Evolutionary conservation across 2,888 invertebrate species (phyloP), one percentile per base, ranked within the genome.

Genomic region (Gymnoscelis rufifasciata): DNA sequence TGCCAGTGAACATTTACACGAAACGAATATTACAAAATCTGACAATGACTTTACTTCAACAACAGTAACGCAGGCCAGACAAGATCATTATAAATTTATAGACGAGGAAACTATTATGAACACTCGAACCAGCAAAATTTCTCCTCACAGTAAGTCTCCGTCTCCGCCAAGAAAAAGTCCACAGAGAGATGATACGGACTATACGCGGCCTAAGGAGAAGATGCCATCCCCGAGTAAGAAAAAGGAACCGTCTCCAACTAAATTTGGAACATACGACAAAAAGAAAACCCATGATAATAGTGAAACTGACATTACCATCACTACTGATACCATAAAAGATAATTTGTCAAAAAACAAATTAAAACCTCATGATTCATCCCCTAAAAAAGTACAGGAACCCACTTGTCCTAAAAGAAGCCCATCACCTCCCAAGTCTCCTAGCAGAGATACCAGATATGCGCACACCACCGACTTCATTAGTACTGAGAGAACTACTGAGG

Each of bases 61-160:
- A 10, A 69, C 67, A 52, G 37, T 69, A 19, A 19, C 19, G 2
- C 19, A 19, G 19, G 19, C 19, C 3, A 71, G 68, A 47, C 67
- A 81, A 57, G 77, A 83, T 41, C 76, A 83, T 49, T 79, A 81
- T 42, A 79, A 68, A 54, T 83, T 83, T 50, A 71, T 84, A 37
- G 82, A 83, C 29, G 84, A 83, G 60, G 83, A 86, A 72, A 83
- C 81, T 27, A 84, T 84, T 68, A 71, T 72, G 67, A 78, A 77
- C 40, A 69, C 73, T 15, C 69, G 61, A 7, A 60, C 41, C 36
- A 63, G 72, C 37, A 65, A 60, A 50, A 59, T 58, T 14, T 47
- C 23, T 33, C 45, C 33, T 36, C 39, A 4, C 46, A 51, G 56
- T n/a, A 66, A 61, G 35, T 56, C 54, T 36, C 56, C 43, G 7